These are phyloP conservation scores for Eulemur mongoz DNA, from an alignment of 2,797 vertebrate genomes.

Conservation along the genomic window DNA sequence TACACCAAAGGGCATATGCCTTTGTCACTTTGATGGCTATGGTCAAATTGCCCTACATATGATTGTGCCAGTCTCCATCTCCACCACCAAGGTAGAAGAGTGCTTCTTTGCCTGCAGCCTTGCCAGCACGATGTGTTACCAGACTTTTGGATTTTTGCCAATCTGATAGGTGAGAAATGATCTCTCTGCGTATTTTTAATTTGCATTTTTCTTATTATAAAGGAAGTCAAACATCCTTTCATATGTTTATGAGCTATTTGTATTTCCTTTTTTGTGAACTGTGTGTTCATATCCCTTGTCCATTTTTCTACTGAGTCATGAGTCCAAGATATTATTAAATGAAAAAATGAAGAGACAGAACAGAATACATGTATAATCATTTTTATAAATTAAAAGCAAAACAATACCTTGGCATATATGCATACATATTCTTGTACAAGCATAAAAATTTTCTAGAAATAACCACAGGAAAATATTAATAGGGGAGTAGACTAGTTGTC, in stretches of 20 bases:
- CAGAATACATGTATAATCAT: background rate
- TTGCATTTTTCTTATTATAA: background rate
- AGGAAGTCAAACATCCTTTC: background rate
- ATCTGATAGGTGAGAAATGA: constrained; percentile 31
- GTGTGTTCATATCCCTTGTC: background rate
- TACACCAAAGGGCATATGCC: background rate
- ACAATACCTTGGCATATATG: background rate
- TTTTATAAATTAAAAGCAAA: background rate
- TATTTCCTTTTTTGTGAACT: constrained; percentile 6
- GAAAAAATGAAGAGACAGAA: background rate
- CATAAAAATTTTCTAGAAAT: background rate
- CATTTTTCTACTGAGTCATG: background rate
- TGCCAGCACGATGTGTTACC: background rate
- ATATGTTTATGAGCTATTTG: background rate
- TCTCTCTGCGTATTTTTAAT: background rate
- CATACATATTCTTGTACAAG: background rate
- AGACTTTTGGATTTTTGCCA: background rate
- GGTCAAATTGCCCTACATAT: background rate
- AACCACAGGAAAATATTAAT: background rate
- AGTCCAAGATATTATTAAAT: background rate
- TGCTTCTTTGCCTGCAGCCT: background rate
- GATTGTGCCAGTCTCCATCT: background rate
- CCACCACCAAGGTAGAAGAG: background rate
- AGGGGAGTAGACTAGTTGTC: background rate
- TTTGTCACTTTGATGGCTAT: background rate